Evolutionary conservation across 2,113 vertebrate genomes (phyloP), one percentile per base, ranked within the genome.

Genomic region (Edolisoma coerulescens): DNA sequence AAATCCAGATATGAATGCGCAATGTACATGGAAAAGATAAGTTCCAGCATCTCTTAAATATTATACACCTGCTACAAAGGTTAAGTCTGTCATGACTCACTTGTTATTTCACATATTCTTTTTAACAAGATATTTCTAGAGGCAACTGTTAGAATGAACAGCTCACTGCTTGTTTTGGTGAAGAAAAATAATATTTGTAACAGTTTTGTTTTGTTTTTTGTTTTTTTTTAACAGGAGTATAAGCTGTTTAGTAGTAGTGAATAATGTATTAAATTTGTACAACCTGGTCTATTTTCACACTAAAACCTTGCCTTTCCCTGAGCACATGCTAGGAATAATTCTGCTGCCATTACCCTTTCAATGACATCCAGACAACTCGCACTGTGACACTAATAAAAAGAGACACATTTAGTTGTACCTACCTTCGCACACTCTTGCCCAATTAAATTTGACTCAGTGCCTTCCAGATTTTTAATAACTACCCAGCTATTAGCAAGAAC

Each of bases 381-480:
- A 79, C 54, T 44, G 69, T 82, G 57, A 91, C 65, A 71, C 60
- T 96, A 95, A 96, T 92, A 75, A 64, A 67, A 45, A 78, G 73
- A 94, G 96, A 91, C 93, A 89, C 3, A 60, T 79, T 71, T 47
- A 81, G 69, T 64, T 92, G 91, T 89, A 78, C 49, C 76, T 91
- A 91, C 32, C 86, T 92, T 91, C 84, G 79, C 54, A 92, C 79
- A 90, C 86, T 74, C 88, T 80, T 84, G 90, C 91, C 85, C 95
- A 90, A 92, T 77, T 96, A 92, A 74, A 95, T 96, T 94, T 93
- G 85, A 90, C 88, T 90, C 83, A 63, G 27, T 84, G 71, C 54
- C 71, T 92, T 54, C 68, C 42, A 74, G 89, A 81, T 65, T 89
- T 96, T 95, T 89, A 89, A 57, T 92, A 94, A 86, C 53, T 90